A percentile compares a stretch with the other conserved stretches of the same genome.
Conservation (phyloP, 2,797 vertebrate genomes). For the Rousettus madagascariensis region DNA sequence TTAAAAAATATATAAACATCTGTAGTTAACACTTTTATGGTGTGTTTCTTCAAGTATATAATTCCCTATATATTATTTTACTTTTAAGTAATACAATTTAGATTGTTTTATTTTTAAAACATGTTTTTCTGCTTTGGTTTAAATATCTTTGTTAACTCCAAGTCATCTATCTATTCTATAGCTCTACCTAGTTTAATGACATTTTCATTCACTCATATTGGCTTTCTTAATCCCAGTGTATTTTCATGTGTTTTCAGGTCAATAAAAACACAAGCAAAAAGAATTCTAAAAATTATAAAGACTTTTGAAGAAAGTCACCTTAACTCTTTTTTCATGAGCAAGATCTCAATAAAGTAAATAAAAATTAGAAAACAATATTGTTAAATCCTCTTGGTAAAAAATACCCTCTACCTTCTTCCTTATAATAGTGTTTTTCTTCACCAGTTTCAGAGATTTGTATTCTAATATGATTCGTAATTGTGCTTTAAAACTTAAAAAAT, state of each 20-base stretch:
- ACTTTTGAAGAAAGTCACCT: neutral
- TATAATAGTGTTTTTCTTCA: neutral
- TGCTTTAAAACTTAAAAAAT: neutral
- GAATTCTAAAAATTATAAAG: neutral
- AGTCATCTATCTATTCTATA: neutral
- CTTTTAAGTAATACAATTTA: neutral
- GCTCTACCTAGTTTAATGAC: neutral
- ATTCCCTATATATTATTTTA: neutral
- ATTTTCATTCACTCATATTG: neutral
- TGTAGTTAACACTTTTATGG: neutral
- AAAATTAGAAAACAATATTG: neutral
- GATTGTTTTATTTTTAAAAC: neutral
- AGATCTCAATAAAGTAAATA: conserved; percentile 6
- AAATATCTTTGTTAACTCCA: neutral
- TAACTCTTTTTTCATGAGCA: neutral
- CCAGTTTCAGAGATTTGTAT: neutral
- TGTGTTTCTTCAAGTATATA: neutral
- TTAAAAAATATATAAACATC: neutral
- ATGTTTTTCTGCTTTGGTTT: neutral
- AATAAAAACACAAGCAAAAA: conserved; percentile 38
- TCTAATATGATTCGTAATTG: neutral
- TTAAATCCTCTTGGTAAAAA: neutral
- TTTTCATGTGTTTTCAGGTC: neutral
- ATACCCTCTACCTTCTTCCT: neutral
- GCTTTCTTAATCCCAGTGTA: neutral